Conservation (phyloP, 1,140 invertebrate genomes). For the Atta cephalotes region DNA sequence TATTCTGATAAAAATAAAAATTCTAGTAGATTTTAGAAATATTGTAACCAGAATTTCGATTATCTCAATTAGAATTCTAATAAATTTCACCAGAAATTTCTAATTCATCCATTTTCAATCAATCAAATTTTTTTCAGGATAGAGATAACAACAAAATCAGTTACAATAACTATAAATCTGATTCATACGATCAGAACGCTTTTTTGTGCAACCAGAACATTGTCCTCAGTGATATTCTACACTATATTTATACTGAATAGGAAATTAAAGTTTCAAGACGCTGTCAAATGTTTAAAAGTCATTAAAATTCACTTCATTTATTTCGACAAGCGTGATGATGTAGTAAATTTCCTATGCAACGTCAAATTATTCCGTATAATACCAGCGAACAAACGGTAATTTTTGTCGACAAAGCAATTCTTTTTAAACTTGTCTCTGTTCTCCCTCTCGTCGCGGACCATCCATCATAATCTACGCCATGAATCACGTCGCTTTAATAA, state of each 20-base stretch:
- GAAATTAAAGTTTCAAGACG: not conserved
- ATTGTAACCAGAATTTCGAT: no score
- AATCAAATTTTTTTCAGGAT: no score
- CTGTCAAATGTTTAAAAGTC: not conserved
- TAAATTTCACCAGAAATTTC: no score
- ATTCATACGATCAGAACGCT: no score
- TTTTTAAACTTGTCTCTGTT: not conserved
- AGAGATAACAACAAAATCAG: no score
- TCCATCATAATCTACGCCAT: slow-evolving; percentile 46
- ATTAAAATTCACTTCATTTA: not conserved
- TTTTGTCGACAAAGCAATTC: slow-evolving; percentile 18
- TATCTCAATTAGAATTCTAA: no score
- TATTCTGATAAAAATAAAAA: no score
- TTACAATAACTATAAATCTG: no score
- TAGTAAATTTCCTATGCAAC: not conserved
- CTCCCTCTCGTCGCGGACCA: not conserved
- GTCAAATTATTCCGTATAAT: not conserved
- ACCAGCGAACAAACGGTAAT: not conserved
- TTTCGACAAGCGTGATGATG: not conserved
- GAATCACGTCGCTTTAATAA: slow-evolving; percentile 57
- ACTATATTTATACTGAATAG: not conserved
- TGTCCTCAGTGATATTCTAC: not conserved
- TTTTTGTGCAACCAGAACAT: not conserved
- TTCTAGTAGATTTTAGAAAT: no score
- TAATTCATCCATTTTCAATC: no score